Evolutionary conservation across 2,797 vertebrate species (phyloP).

Genomic region (Epinephelus malabaricus): DNA sequence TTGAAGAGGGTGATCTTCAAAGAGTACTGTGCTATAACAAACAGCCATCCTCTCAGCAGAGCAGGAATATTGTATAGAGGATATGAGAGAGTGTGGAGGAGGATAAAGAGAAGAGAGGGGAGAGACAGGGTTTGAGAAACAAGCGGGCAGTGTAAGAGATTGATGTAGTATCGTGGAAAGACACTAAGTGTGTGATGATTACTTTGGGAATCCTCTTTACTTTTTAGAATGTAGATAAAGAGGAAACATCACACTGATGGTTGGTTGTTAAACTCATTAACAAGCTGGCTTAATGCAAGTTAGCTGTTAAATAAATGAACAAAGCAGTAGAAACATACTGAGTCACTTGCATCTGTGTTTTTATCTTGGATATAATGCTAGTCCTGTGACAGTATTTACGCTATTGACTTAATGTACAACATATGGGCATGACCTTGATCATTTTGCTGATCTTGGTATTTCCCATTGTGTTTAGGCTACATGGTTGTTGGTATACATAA

Average conservation of each 20-base stretch:
- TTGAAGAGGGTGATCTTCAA: slow-evolving; percentile 86
- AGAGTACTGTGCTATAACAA: slow-evolving; percentile 75
- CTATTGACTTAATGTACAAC: no score
- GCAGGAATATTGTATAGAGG: slow-evolving; percentile 51
- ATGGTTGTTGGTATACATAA: no score
- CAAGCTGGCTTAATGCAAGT: slow-evolving; percentile 39
- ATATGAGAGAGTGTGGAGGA: slow-evolving; percentile 16
- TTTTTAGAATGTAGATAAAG: slow-evolving; percentile 21
- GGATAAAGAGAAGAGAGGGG: slow-evolving; percentile 32
- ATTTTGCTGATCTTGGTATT: no score
- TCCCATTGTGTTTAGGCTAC: no score
- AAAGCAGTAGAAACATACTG: background rate
- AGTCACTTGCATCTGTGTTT: slow-evolving; percentile 1
- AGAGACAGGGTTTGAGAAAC: slow-evolving; percentile 17
- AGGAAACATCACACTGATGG: slow-evolving; percentile 8
- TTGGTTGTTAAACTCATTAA: slow-evolving; percentile 38
- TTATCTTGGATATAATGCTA: background rate
- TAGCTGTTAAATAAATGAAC: slow-evolving; percentile 25
- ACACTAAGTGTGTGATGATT: slow-evolving; percentile 13
- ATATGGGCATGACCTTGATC: no score
- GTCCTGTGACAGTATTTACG: no score
- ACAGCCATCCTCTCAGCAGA: slow-evolving; percentile 63
- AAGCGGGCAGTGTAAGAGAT: slow-evolving; percentile 6
- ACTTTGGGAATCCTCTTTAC: background rate
- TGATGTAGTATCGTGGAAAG: slow-evolving; percentile 9